These are phyloP conservation scores for Tetrao urogallus DNA, from an alignment of 2,113 vertebrate genomes.

Conservation along the genomic window DNA sequence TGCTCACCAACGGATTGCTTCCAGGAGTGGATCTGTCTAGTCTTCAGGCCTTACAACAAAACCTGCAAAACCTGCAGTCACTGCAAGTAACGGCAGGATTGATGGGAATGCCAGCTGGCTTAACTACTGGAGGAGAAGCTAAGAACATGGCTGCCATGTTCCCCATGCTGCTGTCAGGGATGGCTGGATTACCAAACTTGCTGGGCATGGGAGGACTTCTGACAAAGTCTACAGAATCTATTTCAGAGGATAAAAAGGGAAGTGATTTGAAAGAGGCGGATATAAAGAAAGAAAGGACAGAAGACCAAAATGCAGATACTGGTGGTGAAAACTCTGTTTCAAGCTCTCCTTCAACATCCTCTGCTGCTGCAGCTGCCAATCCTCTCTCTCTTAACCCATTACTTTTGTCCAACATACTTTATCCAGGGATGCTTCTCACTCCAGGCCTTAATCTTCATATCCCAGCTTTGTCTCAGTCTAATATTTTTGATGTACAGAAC, in stretches of 20 bases:
- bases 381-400: constrained; percentile 94
- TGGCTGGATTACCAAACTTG: constrained; percentile 94
- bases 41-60: constrained; percentile 96
- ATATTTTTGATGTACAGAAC: constrained; percentile 87
- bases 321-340: constrained; percentile 82
- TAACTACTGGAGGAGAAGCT: constrained; percentile 84
- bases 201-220: constrained; percentile 88
- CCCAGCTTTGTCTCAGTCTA: constrained; percentile 86
- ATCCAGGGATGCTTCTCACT: constrained; percentile 99
- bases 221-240: constrained; percentile 82
- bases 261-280: constrained; percentile 79
- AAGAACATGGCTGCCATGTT: constrained; percentile 94
- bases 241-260: constrained; percentile 85
- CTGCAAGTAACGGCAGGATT: constrained; percentile 93
- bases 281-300: constrained; percentile 93
- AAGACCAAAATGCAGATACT: constrained; percentile 80
- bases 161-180: constrained; percentile 96
- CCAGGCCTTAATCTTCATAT: constrained; percentile 99
- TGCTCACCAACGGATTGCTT: constrained; percentile 90
- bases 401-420: constrained; percentile 96
- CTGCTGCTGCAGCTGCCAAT: constrained; percentile 82
- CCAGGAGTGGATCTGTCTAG: constrained; percentile 90
- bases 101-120: constrained; percentile 90
- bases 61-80: constrained; percentile 94
- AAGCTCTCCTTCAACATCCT: constrained; percentile 85